A percentile compares a stretch with the other conserved stretches of the same genome.
phyloP scores from a whole-genome alignment of 2,113 vertebrate species.

The Orycteropus afer region DNA sequence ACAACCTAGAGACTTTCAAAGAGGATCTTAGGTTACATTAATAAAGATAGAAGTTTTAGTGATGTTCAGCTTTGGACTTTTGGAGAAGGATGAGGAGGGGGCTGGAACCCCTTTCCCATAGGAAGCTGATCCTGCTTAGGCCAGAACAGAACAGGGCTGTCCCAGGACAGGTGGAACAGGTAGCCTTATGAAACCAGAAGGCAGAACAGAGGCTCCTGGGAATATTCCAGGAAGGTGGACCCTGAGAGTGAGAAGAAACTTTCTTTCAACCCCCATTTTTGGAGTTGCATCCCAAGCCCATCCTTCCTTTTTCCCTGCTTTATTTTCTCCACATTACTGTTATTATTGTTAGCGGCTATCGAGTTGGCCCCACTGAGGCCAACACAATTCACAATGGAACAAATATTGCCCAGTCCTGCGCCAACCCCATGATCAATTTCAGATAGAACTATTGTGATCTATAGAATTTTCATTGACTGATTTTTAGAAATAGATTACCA shows the following conservation, averaged over 20 bases:
- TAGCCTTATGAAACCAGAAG: rapidly evolving
- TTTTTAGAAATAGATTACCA: background rate
- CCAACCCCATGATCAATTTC: background rate
- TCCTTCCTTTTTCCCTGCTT: background rate
- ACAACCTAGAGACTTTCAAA: no score
- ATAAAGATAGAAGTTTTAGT: background rate
- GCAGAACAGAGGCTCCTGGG: background rate
- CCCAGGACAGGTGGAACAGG: background rate
- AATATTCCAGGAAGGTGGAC: background rate
- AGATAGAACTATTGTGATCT: background rate
- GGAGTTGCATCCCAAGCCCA: background rate
- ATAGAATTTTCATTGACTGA: background rate
- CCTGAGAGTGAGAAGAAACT: background rate
- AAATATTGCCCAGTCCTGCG: background rate
- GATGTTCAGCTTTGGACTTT: background rate
- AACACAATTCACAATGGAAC: background rate
- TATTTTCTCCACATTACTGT: background rate
- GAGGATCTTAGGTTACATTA: background rate
- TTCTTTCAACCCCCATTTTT: background rate
- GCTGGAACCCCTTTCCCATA: background rate
- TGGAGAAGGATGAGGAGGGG: background rate
- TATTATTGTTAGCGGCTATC: background rate
- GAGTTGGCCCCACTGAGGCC: no score
- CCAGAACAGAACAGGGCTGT: background rate
- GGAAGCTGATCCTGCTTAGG: background rate